Base-by-base conservation (phyloP, 2,888 invertebrate species). In the Laspeyria flexula region DNA sequence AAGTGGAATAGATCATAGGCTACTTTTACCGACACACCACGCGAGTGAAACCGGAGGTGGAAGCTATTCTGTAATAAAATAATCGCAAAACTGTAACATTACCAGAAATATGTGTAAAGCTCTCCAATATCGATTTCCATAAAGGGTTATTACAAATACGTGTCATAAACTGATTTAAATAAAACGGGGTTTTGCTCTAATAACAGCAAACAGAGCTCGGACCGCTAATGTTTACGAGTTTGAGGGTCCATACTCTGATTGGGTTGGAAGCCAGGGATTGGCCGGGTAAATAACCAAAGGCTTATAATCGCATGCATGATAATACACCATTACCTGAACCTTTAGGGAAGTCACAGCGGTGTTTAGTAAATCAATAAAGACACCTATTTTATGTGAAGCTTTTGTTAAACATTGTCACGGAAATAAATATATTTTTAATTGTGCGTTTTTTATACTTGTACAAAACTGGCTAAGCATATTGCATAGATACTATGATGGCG, bases 261-360 rank as follows among this genome's bases (percentile, higher is more conserved):
- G 25, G 33, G 33, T 18, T 7, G 46, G 27, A 44, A 29, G 10
- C 13, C 11, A 4, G 18, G 13, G 34, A 29, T 37, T 25, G 23
- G 42, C 23, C n/a, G 15, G 23, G 30, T 41, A 35, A 42, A 48
- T 42, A 42, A 23, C 30, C 15, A 30, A 37, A 7, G 23, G 42
- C n/a, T 42, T 48, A 43, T 42, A 31, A 31, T 48, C 31, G 31
- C 25, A 31, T 37, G 12, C 18, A 25, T 40, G 46, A 46, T 40
- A 39, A 31, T 39, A 33, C 25, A 31, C 3, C 12, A 27, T 15
- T 38, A 15, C 16, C 13, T 15, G 34, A 18, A 34, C 16, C 16
- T 34, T 34, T 9, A 6, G 27, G 7, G 13, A 25, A 27, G 12
- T 39, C 25, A 37, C 16, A 33, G 9, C 10, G 29, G 11, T 9